A percentile compares a stretch with the other conserved stretches of the same genome.
phyloP scores from a whole-genome alignment of 2,113 vertebrate genomes.

The Otis tarda region DNA sequence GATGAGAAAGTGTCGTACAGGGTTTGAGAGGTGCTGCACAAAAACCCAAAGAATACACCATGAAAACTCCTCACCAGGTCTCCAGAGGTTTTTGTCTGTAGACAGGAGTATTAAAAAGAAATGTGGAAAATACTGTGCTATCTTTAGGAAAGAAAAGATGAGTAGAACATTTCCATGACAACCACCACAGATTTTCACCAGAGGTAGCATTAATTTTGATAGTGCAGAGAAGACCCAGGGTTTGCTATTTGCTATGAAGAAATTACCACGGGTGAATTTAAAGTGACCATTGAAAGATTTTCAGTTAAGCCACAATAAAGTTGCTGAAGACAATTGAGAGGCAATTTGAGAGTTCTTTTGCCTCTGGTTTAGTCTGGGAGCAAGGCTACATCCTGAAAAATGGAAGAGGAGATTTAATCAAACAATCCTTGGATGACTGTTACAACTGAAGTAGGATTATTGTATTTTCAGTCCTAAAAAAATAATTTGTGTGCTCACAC shows the following conservation, averaged over 20 bases:
- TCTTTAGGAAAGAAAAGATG: constrained; percentile 36
- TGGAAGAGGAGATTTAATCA: background rate
- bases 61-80: background rate
- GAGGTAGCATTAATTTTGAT: background rate
- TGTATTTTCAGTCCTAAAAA: background rate
- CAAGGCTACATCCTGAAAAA: background rate
- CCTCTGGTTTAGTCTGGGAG: background rate
- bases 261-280: background rate
- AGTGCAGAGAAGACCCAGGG: background rate
- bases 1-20: background rate
- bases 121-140: background rate
- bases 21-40: background rate
- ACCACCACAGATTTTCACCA: background rate
- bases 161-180: constrained; percentile 53
- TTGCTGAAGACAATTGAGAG: background rate
- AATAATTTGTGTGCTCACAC: background rate
- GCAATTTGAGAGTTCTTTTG: background rate
- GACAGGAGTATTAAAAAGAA: background rate
- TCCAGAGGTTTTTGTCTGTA: background rate
- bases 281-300: background rate
- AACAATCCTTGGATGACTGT: background rate
- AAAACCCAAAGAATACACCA: background rate
- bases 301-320: background rate
- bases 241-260: background rate
- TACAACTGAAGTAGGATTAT: background rate